A percentile compares a stretch with the other conserved stretches of the same genome.
phyloP scores from a whole-genome alignment of 2,888 invertebrate species.

The Nomada fabriciana region DNA sequence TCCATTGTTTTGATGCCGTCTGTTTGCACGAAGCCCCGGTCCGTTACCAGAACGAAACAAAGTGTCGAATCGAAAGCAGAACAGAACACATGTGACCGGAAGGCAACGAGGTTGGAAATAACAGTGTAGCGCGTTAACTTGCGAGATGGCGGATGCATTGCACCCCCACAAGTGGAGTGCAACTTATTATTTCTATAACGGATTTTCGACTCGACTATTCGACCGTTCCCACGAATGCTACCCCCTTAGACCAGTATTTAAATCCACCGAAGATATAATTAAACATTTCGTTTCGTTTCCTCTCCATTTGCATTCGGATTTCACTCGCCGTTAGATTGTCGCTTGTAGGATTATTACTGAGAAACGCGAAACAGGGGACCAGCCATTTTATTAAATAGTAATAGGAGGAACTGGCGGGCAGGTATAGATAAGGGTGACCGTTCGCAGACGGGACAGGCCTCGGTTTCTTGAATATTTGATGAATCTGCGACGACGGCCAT shows the following conservation, averaged over 20 bases:
- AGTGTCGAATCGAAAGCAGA: conserved; percentile 49
- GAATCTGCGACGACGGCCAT: conserved; percentile 64
- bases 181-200: conserved; percentile 74
- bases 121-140: conserved; percentile 63
- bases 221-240: too few species aligned
- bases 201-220: conserved; percentile 30
- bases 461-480: conserved; percentile 70
- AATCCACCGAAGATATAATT: background rate
- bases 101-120: conserved; percentile 73
- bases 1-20: conserved; percentile 20
- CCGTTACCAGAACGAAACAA: conserved; percentile 35
- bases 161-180: conserved; percentile 43
- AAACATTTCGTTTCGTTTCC: background rate
- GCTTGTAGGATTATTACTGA: background rate
- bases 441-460: conserved; percentile 37
- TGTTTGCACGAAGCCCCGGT: conserved; percentile 40
- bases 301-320: background rate
- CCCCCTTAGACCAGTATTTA: too few species aligned
- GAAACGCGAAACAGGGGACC: too few species aligned
- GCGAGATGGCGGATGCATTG: conserved; percentile 47
- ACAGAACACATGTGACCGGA: conserved; percentile 62
- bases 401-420: background rate
- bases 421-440: background rate
- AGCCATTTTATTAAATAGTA: conserved; percentile 36
- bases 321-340: background rate